phyloP scores from a whole-genome alignment of 1,140 invertebrate genomes.

The Oncopeltus fasciatus region DNA sequence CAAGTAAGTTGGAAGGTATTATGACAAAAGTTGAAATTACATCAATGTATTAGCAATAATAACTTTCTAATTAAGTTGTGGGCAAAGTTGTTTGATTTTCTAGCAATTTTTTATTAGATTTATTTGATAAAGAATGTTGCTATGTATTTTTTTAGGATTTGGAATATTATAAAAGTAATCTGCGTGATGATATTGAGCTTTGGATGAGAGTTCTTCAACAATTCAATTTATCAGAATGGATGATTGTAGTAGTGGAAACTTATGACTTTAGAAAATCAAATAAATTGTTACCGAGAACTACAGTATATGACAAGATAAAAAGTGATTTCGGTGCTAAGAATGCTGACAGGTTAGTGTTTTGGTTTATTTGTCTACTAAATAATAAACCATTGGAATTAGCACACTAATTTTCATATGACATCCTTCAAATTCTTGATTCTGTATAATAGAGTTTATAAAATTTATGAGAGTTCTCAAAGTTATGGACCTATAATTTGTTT shows the following conservation, averaged over 20 bases:
- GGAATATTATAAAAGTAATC: conserved; percentile 71
- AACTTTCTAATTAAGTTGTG: too few relatives aligned
- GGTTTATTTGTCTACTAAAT: neutral
- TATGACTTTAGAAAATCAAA: conserved; percentile 82
- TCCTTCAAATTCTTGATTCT: too few relatives aligned
- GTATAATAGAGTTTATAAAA: too few relatives aligned
- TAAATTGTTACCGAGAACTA: conserved; percentile 80
- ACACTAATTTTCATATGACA: neutral
- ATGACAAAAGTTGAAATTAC: too few relatives aligned
- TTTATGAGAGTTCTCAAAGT: too few relatives aligned
- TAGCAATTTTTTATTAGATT: too few relatives aligned
- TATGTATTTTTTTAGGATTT: conserved; percentile 80
- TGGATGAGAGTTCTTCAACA: conserved; percentile 69
- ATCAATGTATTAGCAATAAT: too few relatives aligned
- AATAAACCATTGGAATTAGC: neutral
- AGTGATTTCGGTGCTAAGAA: conserved; percentile 85
- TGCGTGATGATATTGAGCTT: conserved; percentile 73
- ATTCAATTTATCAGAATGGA: conserved; percentile 74
- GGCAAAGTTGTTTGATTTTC: too few relatives aligned
- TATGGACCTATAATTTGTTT: too few relatives aligned
- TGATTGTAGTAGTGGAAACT: conserved; percentile 83
- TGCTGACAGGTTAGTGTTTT: conserved; percentile 45
- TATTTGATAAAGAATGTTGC: too few relatives aligned
- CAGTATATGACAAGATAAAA: conserved; percentile 86
- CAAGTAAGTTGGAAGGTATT: too few relatives aligned